Conservation (phyloP, 1,140 invertebrate genomes). For the Musca vetustissima region DNA sequence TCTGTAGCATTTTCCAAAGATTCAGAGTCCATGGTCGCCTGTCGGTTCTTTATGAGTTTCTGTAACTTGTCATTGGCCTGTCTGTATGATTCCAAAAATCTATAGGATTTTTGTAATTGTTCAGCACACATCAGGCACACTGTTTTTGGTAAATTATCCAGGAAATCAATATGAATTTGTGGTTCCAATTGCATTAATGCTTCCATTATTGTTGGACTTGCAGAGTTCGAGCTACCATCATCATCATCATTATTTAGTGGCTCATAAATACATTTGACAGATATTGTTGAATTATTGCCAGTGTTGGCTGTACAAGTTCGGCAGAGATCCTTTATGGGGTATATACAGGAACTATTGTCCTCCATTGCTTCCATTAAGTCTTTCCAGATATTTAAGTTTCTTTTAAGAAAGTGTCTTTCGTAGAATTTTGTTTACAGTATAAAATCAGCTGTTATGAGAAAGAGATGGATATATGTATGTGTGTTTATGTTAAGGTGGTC, state of each 20-base stretch:
- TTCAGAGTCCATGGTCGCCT: too few species aligned
- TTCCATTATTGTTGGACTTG: neutral
- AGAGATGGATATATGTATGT: too few species aligned
- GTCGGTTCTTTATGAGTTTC: neutral
- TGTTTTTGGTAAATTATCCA: neutral
- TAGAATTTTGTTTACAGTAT: too few species aligned
- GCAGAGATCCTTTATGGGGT: neutral
- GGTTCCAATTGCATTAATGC: neutral
- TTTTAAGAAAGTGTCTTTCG: too few species aligned
- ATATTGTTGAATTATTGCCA: neutral
- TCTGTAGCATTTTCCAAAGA: too few species aligned
- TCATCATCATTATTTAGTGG: neutral
- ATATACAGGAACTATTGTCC: too few species aligned
- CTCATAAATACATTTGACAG: neutral
- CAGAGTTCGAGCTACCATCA: neutral
- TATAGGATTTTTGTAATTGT: neutral
- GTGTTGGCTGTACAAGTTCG: neutral
- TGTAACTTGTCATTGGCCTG: neutral
- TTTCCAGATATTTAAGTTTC: too few species aligned
- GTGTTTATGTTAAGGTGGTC: too few species aligned
- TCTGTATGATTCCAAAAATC: neutral
- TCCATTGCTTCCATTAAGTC: too few species aligned
- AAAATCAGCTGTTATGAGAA: too few species aligned
- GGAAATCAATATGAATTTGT: neutral
- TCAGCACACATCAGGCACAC: neutral